Conservation (phyloP, 2,797 vertebrate species). For the Philypnodon macrostomus region DNA sequence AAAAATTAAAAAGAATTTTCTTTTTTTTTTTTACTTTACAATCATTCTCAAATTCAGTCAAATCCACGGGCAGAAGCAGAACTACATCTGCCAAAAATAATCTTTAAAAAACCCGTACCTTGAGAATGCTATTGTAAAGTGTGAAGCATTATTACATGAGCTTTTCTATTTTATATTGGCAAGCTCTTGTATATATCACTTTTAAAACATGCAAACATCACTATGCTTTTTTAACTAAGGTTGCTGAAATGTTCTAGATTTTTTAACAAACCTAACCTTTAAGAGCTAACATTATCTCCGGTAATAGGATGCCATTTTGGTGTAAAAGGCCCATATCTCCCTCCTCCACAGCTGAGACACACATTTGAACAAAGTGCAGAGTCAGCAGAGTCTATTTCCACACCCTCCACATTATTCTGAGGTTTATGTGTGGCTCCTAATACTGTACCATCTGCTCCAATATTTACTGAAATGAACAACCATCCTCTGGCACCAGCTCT, state of each 20-base stretch:
- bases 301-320: neutral
- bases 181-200: too few species aligned
- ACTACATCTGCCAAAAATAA: too few species aligned
- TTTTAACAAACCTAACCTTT: neutral
- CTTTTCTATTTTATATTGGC: too few species aligned
- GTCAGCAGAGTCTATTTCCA: conserved; percentile 30
- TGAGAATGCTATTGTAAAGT: too few species aligned
- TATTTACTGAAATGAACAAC: conserved; percentile 34
- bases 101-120: too few species aligned
- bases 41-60: too few species aligned
- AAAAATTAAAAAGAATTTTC: too few species aligned
- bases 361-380: conserved; percentile 6
- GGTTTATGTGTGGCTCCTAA: conserved; percentile 36
- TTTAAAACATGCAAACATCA: neutral
- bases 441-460: conserved; percentile 48
- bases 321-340: conserved; percentile 1
- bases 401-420: conserved; percentile 23
- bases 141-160: too few species aligned
- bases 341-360: conserved; percentile 2
- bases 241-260: neutral
- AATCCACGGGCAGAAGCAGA: too few species aligned
- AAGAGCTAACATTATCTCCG: neutral
- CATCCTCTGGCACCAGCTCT: conserved; percentile 34
- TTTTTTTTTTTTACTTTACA: too few species aligned
- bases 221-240: neutral